phyloP scores from a whole-genome alignment of 2,797 vertebrate species.

The Danio albolineatus region DNA sequence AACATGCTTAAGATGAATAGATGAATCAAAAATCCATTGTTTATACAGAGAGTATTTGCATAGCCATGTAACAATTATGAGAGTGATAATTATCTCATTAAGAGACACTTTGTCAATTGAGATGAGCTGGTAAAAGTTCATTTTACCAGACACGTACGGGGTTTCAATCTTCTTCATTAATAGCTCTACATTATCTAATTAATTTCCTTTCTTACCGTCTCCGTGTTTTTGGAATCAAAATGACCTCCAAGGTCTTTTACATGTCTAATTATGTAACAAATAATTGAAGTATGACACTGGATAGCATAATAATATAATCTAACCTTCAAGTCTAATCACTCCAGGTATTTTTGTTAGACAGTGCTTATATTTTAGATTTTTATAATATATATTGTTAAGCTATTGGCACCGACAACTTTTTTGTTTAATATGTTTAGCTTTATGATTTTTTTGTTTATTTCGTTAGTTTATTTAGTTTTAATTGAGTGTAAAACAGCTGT shows the following conservation, averaged over 20 bases:
- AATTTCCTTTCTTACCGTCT: conserved; percentile 23
- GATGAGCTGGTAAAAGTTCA: background rate
- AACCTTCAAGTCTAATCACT: background rate
- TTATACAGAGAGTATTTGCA: background rate
- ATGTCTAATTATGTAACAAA: background rate
- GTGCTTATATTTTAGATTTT: too few species aligned
- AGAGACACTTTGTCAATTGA: too few species aligned
- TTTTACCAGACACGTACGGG: background rate
- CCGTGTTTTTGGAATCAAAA: conserved; percentile 28
- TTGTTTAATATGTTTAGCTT: too few species aligned
- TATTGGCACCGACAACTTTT: too few species aligned
- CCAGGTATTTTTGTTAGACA: too few species aligned
- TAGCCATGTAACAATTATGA: background rate
- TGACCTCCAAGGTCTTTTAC: conserved; percentile 59
- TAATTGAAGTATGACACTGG: conserved; percentile 60
- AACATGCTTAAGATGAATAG: background rate
- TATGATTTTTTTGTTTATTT: too few species aligned
- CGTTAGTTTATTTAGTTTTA: too few species aligned
- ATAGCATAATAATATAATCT: background rate
- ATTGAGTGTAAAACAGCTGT: too few species aligned
- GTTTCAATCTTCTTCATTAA: conserved; percentile 37
- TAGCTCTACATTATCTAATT: conserved; percentile 46
- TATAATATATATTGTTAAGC: too few species aligned
- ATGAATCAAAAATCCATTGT: background rate
- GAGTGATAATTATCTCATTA: conserved; percentile 4